Evolutionary conservation across 2,113 vertebrate genomes (phyloP), one percentile per base, ranked within the genome.

Genomic region (Dasyprocta punctata): DNA sequence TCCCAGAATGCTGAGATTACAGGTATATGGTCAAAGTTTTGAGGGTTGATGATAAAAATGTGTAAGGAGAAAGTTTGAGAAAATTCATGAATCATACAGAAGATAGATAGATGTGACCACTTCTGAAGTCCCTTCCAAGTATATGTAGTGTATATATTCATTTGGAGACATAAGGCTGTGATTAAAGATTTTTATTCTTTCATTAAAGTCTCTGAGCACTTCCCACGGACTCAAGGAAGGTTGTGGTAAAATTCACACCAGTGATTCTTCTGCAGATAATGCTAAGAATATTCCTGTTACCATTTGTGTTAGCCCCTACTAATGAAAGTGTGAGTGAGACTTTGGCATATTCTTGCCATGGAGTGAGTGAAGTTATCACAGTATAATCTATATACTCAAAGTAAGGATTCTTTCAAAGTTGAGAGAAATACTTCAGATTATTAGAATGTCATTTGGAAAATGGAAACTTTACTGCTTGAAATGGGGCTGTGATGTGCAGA

Each of bases 391-490:
- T 63, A 49, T 80, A n/a, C 49, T 86, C 41, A 91, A 81, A 56
- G 54, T 69, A 58, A 73, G 44, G 30, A n/a, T 84, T 38, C 49
- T 90, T 89, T 93, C 52, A 86, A 85, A 82, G 73, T 22, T 10
- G 14, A 91, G 67, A 67, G 41, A 84, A 90, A 89, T 65, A 89
- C 89, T 96, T 96, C 54, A 69, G 49, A 30, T 20, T 47, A 67
- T 69, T 30, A 75, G 77, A 83, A 88, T 94, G 82, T 96, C 77
- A 56, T 80, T 81, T 75, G 28, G 60, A 77, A 97, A 97, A 95
- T 63, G 77, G 78, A 8, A 85, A 63, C 33, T 49, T 92, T 33
- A 75, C 63, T 89, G 63, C 89, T 78, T 63, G 47, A 95, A 95
- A 95, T n/a, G 41, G 52, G 41, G 54, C 80, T 56, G 20, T 7